Percentiles rank a stretch among this genome's conserved stretches.
Evolutionary conservation across 2,113 vertebrate genomes (phyloP).

Genomic region (Lagopus muta): DNA sequence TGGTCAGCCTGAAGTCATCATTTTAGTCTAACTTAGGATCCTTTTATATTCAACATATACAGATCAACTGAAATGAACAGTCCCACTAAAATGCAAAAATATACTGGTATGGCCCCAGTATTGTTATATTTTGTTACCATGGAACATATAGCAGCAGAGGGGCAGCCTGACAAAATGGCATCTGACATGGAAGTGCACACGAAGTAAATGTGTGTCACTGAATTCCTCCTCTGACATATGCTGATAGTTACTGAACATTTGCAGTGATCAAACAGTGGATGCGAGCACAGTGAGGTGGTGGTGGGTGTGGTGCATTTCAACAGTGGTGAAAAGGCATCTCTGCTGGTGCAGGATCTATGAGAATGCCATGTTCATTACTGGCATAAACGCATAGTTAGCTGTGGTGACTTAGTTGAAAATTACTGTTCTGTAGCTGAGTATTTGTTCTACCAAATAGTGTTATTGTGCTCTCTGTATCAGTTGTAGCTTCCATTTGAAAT

Average conservation of each 20-base stretch:
- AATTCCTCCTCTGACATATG: neutral
- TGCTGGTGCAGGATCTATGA: too few species aligned
- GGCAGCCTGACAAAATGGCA: neutral
- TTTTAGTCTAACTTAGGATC: neutral
- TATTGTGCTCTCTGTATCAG: too few species aligned
- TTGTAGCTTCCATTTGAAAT: too few species aligned
- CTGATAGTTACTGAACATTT: neutral
- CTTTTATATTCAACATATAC: neutral
- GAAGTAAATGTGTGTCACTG: neutral
- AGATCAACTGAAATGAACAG: neutral
- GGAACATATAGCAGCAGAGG: neutral
- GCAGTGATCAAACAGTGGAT: neutral
- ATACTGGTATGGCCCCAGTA: neutral
- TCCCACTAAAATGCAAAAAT: neutral
- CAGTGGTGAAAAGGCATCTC: too few species aligned
- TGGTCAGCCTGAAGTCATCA: neutral
- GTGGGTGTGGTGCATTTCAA: too few species aligned
- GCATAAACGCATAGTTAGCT: too few species aligned
- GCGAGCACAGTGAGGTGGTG: too few species aligned
- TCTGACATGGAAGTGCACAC: neutral
- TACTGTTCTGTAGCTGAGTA: too few species aligned
- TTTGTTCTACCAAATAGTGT: too few species aligned
- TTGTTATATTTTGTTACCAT: neutral
- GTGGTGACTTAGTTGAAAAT: too few species aligned
- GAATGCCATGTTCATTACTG: too few species aligned